A percentile compares a stretch with the other conserved stretches of the same genome.
Conservation (phyloP, 2,797 vertebrate species). For the Mus caroli region DNA sequence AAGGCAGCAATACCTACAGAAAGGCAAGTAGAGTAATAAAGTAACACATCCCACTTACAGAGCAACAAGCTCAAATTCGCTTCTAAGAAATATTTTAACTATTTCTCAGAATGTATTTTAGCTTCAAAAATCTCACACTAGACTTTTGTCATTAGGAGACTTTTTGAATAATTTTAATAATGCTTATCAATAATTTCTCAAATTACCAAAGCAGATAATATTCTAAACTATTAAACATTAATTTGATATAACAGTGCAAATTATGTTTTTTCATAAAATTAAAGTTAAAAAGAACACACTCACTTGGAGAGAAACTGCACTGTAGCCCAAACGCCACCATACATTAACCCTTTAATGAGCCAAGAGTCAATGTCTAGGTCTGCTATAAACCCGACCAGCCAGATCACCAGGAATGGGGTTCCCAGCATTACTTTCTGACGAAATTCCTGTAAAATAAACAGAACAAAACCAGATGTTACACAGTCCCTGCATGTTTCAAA, state of each 20-base stretch:
- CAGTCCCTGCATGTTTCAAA: constrained; percentile 72
- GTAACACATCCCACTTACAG: background rate
- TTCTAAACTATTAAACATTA: constrained; percentile 59
- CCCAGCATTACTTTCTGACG: constrained; percentile 99
- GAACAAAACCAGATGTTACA: constrained; percentile 80
- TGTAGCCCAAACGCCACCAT: constrained; percentile 96
- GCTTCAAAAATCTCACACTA: constrained; percentile 47
- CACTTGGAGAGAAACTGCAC: constrained; percentile 99
- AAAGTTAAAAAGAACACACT: constrained; percentile 86
- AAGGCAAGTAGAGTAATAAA: constrained; percentile 39
- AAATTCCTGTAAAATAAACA: constrained; percentile 92
- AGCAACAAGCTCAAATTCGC: constrained; percentile 7
- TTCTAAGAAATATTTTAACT: constrained; percentile 53
- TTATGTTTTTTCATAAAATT: constrained; percentile 52
- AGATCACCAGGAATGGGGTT: constrained; percentile 99
- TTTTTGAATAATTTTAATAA: constrained; percentile 54
- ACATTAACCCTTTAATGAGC: constrained; percentile 98
- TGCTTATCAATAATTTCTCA: constrained; percentile 45
- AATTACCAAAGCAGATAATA: constrained; percentile 24
- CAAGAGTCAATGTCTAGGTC: constrained; percentile 98
- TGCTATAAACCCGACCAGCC: constrained; percentile 99
- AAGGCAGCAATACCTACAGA: constrained; percentile 21
- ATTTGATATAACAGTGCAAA: constrained; percentile 54
- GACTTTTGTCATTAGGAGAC: constrained; percentile 22
- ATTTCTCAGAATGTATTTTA: constrained; percentile 54